Conservation (phyloP, 2,888 invertebrate genomes). For the Microplitis deprimator region DNA sequence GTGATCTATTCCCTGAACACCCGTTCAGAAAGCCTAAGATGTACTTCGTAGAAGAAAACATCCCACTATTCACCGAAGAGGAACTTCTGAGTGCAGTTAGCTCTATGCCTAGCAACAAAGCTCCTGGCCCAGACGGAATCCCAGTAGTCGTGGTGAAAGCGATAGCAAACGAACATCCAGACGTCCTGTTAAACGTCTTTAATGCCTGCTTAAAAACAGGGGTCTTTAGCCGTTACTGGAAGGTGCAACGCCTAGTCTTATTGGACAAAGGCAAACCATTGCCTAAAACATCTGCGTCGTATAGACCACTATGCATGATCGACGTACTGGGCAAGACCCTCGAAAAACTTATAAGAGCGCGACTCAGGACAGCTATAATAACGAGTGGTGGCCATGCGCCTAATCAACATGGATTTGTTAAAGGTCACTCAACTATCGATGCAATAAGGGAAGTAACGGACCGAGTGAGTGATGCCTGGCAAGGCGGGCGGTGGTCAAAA, state of each 20-base stretch:
- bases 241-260: constrained; percentile 42
- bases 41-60: too few relatives aligned
- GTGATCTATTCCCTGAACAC: too few relatives aligned
- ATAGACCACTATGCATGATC: constrained; percentile 42
- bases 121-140: too few relatives aligned
- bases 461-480: background rate
- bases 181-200: constrained; percentile 35
- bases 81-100: too few relatives aligned
- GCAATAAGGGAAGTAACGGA: too few relatives aligned
- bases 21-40: too few relatives aligned
- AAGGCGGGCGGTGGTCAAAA: background rate
- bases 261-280: background rate
- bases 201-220: constrained; percentile 34
- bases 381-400: constrained; percentile 37
- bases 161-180: background rate
- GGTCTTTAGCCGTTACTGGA: background rate
- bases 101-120: too few relatives aligned
- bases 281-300: constrained; percentile 34
- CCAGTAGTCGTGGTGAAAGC: too few relatives aligned
- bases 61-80: too few relatives aligned
- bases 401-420: constrained; percentile 30
- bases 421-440: background rate
- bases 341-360: constrained; percentile 28
- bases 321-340: constrained; percentile 22
- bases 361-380: constrained; percentile 38